phyloP scores from a whole-genome alignment of 2,797 vertebrate genomes.

The Pseudochaenichthys georgianus region DNA sequence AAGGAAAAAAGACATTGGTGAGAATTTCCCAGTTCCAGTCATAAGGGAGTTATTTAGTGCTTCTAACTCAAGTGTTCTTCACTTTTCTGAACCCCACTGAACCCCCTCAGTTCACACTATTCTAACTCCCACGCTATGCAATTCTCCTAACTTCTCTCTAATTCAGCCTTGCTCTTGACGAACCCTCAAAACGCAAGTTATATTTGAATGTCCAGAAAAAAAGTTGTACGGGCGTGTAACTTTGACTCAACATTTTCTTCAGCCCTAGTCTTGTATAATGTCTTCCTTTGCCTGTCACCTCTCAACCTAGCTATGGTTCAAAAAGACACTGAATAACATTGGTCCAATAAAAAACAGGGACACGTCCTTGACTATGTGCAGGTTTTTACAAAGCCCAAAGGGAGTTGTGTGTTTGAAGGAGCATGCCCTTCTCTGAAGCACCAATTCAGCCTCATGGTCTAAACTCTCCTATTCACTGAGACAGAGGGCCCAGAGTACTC shows the following conservation, averaged over 20 bases:
- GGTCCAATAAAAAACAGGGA: slow-evolving; percentile 37
- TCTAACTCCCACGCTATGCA: slow-evolving; percentile 7
- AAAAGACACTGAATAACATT: slow-evolving; percentile 39
- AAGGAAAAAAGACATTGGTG: slow-evolving; percentile 43
- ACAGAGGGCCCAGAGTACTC: slow-evolving; percentile 45
- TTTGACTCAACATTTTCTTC: slow-evolving; percentile 20
- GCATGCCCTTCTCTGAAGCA: slow-evolving; percentile 58
- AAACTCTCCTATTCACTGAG: slow-evolving; percentile 56
- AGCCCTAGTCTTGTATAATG: slow-evolving; percentile 23
- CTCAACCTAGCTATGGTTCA: slow-evolving; percentile 33
- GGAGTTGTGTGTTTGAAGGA: slow-evolving; percentile 55
- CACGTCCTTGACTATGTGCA: slow-evolving; percentile 50
- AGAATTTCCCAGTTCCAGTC: slow-evolving; percentile 50
- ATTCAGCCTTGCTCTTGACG: background rate
- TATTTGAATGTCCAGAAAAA: background rate
- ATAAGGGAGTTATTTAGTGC: slow-evolving; percentile 39
- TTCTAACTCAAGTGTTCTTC: slow-evolving; percentile 43
- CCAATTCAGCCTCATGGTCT: slow-evolving; percentile 57
- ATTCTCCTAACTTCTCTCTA: background rate
- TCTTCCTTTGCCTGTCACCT: slow-evolving; percentile 13
- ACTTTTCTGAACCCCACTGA: slow-evolving; percentile 26
- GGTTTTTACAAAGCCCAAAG: slow-evolving; percentile 54
- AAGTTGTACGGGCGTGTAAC: background rate
- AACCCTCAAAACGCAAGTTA: background rate
- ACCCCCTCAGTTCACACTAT: slow-evolving; percentile 24